Percentiles rank a stretch among this genome's conserved stretches.
Conservation (phyloP, 2,113 vertebrate species). For the Notechis scutatus region DNA sequence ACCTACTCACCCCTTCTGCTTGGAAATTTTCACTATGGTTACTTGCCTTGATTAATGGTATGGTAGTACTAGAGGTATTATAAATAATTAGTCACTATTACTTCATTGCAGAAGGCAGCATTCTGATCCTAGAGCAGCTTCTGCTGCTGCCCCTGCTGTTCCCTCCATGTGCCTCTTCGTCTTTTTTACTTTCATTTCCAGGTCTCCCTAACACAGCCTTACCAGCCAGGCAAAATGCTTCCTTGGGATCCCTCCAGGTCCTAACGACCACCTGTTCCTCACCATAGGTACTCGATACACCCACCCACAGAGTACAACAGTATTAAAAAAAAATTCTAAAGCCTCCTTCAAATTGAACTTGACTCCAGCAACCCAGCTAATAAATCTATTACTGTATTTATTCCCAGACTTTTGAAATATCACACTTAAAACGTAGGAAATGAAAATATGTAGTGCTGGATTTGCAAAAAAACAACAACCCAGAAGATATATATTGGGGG, state of each 20-base stretch:
- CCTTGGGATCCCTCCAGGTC: slow-evolving; percentile 69
- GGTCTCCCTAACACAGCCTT: slow-evolving; percentile 64
- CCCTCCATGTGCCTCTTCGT: slow-evolving; percentile 71
- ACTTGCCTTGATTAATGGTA: slow-evolving; percentile 75
- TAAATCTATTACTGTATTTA: background rate
- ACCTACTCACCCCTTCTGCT: slow-evolving; percentile 66
- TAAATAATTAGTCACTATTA: slow-evolving; percentile 78
- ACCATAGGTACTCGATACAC: background rate
- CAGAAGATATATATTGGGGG: background rate
- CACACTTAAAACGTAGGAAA: background rate
- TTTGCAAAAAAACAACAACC: background rate
- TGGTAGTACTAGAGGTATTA: slow-evolving; percentile 78
- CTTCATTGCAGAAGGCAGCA: slow-evolving; percentile 77
- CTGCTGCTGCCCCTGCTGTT: slow-evolving; percentile 72
- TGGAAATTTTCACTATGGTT: slow-evolving; percentile 57
- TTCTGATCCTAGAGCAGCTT: slow-evolving; percentile 64
- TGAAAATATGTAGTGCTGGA: background rate
- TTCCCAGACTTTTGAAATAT: background rate
- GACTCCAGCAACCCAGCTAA: background rate
- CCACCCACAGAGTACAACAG: too few relatives aligned
- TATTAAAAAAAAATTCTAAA: too few relatives aligned
- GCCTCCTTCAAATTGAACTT: background rate
- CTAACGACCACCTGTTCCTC: slow-evolving; percentile 66
- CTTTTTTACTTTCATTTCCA: slow-evolving; percentile 75
- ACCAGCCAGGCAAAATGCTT: slow-evolving; percentile 66